Evolutionary conservation across 1,140 invertebrate genomes (phyloP).

Genomic region (Lasaia peninsularis): DNA sequence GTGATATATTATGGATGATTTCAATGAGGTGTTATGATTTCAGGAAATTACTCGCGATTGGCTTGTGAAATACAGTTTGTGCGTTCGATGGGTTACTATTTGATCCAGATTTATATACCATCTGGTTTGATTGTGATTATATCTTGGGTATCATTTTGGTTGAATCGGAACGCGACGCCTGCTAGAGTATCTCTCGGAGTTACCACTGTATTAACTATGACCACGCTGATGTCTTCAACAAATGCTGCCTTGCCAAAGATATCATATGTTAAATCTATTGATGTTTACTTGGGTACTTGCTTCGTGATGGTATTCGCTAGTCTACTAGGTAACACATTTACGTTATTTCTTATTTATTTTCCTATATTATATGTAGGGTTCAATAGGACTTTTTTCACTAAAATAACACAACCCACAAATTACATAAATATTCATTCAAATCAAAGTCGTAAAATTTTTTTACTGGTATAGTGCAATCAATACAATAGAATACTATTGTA

Average conservation of each 20-base stretch:
- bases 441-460: too few relatives aligned
- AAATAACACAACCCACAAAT: too few relatives aligned
- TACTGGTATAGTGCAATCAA: too few relatives aligned
- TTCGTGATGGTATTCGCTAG: constrained; percentile 98
- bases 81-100: constrained; percentile 98
- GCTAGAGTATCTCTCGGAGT: constrained; percentile 97
- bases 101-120: constrained; percentile 99
- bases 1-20: not conserved
- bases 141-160: constrained; percentile 98
- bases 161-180: constrained; percentile 95
- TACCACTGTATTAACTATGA: constrained; percentile 99
- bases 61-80: constrained; percentile 98
- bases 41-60: constrained; percentile 98
- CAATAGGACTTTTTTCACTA: too few relatives aligned
- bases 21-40: constrained; percentile 35
- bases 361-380: too few relatives aligned
- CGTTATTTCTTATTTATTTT: constrained; percentile 11
- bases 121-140: constrained; percentile 99
- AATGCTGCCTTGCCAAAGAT: constrained; percentile 98
- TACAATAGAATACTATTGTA: too few relatives aligned
- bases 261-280: constrained; percentile 98
- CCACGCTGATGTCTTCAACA: constrained; percentile 98
- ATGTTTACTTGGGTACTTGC: constrained; percentile 98
- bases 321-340: constrained; percentile 84
- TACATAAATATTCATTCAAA: too few relatives aligned